Evolutionary conservation across 2,113 vertebrate genomes (phyloP), one percentile per base, ranked within the genome.

Genomic region (Callaeas wilsoni): DNA sequence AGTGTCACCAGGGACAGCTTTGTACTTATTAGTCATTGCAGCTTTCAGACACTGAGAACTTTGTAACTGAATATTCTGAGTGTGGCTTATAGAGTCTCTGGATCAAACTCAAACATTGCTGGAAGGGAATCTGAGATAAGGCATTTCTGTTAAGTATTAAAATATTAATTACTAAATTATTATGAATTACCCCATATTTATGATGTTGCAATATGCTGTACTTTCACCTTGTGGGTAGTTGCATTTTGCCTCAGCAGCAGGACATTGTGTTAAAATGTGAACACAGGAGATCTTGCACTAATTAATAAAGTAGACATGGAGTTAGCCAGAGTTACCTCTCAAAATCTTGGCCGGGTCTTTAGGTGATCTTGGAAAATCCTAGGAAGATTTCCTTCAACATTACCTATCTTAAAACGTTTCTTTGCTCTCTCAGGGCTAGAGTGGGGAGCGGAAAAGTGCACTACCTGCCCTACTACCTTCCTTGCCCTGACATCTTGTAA

Each of bases 401-500:
- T 56, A 5, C 35, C 27, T 22, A 1, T 19, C 47, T 75, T 39
- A 16, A 84, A 82, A 73, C 4, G 1, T 60, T 65, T 80, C 29
- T 88, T n/a, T 74, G 57, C 63, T 90, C 29, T 94, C 44, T 16
- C 84, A 98, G 97, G 97, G 3, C 75, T 18, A 33, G 7, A 12
- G 6, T 25, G 8, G 12, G 94, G 62, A 86, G 64, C 15, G 49
- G 90, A 86, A 71, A 82, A 4, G 87, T 93, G 53, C 95, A 37
- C 39, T 97, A 92, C 30, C 44, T 97, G n/a, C 96, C 97, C 4
- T 96, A 91, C 68, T 97, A 96, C 26, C 97, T 98, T 26, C 97
- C 97, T 25, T 98, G 97, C 89, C 97, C 97, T 1, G 81, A 97
- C 74, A 82, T 96, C 84, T 97, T 97, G 97, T 97, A n/a, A 97